Conservation (phyloP, 2,113 vertebrate species). For the Plectropomus leopardus region DNA sequence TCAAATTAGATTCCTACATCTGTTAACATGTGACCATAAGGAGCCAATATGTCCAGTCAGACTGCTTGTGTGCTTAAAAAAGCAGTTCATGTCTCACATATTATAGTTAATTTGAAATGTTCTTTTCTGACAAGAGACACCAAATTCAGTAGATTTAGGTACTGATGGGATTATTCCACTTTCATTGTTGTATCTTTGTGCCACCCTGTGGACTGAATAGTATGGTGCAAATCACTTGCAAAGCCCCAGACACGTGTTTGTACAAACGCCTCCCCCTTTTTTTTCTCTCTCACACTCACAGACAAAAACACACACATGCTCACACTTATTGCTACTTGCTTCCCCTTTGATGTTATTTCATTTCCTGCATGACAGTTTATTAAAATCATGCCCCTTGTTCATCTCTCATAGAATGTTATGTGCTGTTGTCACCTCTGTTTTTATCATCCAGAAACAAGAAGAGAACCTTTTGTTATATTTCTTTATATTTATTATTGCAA, state of each 20-base stretch:
- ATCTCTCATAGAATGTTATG: not conserved
- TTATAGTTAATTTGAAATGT: not conserved
- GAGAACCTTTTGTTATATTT: not conserved
- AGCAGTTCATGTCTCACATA: not conserved
- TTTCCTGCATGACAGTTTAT: slow-evolving; percentile 15
- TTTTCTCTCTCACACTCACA: not conserved
- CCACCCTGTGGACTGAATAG: slow-evolving; percentile 59
- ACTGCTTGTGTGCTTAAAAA: not conserved
- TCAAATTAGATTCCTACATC: not conserved
- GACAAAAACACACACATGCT: not conserved
- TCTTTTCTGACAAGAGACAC: not conserved
- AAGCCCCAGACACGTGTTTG: not conserved
- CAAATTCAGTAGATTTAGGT: not conserved
- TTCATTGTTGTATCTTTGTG: slow-evolving; percentile 3
- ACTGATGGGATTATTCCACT: not conserved
- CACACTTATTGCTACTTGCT: not conserved
- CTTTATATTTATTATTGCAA: not conserved
- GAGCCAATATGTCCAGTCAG: not conserved
- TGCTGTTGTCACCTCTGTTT: not conserved
- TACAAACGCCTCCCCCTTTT: not conserved
- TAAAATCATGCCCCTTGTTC: not conserved
- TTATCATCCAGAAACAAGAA: not conserved
- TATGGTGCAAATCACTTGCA: not conserved
- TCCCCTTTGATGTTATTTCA: slow-evolving; percentile 23
- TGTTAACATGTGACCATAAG: not conserved